phyloP scores from a whole-genome alignment of 2,113 vertebrate genomes.

The Rhinolophus sinicus region DNA sequence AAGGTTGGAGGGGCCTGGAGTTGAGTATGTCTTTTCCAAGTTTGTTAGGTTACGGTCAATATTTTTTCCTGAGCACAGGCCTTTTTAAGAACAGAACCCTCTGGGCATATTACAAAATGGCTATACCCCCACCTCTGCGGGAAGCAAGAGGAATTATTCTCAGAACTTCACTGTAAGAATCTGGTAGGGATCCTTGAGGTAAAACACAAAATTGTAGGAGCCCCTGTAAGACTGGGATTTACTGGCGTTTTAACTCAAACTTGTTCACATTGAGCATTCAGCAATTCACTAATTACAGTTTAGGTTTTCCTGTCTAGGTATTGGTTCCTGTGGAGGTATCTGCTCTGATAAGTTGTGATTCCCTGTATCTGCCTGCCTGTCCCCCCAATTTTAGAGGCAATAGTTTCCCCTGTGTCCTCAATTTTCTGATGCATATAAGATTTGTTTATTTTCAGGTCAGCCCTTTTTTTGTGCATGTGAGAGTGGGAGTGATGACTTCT shows the following conservation, averaged over 20 bases:
- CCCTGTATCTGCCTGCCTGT: neutral
- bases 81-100: neutral
- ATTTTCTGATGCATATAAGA: neutral
- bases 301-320: neutral
- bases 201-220: neutral
- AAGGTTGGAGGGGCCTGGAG: neutral
- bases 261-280: neutral
- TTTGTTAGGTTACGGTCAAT: neutral
- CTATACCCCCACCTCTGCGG: neutral
- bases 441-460: neutral
- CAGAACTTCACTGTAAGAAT: neutral
- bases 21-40: neutral
- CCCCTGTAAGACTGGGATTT: neutral
- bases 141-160: neutral
- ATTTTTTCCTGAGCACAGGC: neutral
- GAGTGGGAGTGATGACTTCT: neutral
- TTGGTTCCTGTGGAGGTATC: neutral
- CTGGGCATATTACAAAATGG: neutral
- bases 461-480: neutral
- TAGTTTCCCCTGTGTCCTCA: neutral
- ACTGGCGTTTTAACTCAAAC: neutral
- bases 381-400: neutral
- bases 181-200: neutral
- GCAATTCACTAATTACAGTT: neutral
- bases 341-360: no score